Evolutionary conservation across 2,888 invertebrate species (phyloP).

Genomic region (Cabera pusaria): DNA sequence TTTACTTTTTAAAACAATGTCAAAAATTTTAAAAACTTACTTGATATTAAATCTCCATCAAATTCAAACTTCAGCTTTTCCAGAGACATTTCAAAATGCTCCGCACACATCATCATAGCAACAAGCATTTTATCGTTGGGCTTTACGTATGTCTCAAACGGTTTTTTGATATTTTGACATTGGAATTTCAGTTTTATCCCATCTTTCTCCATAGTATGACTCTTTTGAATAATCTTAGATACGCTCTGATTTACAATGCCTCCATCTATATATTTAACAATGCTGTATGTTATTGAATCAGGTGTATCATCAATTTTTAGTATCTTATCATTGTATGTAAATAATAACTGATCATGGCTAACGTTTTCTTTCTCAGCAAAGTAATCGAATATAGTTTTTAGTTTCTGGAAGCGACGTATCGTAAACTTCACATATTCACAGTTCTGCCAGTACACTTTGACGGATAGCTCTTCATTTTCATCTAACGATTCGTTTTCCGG

Average conservation of each 20-base stretch:
- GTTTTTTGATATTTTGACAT: slow-evolving; percentile 65
- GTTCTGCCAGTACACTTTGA: slow-evolving; percentile 75
- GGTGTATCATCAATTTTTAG: slow-evolving; percentile 67
- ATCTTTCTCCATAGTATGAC: slow-evolving; percentile 15
- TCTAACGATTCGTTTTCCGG: slow-evolving; percentile 29
- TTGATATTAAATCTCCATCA: slow-evolving; percentile 76
- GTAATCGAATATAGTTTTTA: slow-evolving; percentile 63
- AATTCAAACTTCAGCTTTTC: slow-evolving; percentile 73
- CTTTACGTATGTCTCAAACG: slow-evolving; percentile 49
- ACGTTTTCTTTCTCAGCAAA: slow-evolving; percentile 60
- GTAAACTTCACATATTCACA: slow-evolving; percentile 62
- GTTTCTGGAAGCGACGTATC: slow-evolving; percentile 64
- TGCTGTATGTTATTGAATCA: slow-evolving; percentile 61
- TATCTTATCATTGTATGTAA: slow-evolving; percentile 64
- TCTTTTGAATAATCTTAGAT: slow-evolving; percentile 35
- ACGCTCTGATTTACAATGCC: slow-evolving; percentile 60
- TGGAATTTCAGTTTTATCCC: slow-evolving; percentile 72
- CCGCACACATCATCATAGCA: slow-evolving; percentile 73
- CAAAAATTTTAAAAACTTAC: slow-evolving; percentile 39
- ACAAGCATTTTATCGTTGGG: slow-evolving; percentile 55
- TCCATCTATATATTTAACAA: slow-evolving; percentile 73
- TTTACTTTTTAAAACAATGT: too few species aligned
- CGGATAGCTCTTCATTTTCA: slow-evolving; percentile 69
- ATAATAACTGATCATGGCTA: slow-evolving; percentile 53
- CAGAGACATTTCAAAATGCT: slow-evolving; percentile 62